A percentile compares a stretch with the other conserved stretches of the same genome.
phyloP scores from a whole-genome alignment of 2,797 vertebrate genomes.

The Crotalus adamanteus region DNA sequence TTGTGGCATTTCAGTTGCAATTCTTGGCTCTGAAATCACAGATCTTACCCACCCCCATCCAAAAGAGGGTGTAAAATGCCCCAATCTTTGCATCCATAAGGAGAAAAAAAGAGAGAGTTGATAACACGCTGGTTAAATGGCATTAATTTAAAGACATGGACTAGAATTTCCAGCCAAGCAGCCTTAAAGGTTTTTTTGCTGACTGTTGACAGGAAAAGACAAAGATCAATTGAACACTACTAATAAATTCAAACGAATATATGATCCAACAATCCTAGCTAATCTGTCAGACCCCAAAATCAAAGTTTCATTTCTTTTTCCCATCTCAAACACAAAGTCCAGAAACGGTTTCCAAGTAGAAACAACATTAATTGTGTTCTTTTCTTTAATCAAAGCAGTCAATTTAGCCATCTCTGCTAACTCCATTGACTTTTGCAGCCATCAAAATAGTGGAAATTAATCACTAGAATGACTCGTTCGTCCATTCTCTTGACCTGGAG shows the following conservation, averaged over 20 bases:
- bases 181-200: neutral
- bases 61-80: neutral
- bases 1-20: constrained; percentile 19
- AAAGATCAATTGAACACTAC: neutral
- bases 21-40: constrained; percentile 13
- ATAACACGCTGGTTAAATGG: neutral
- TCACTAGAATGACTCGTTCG: neutral
- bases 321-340: neutral
- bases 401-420: neutral
- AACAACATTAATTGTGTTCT: neutral
- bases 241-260: neutral
- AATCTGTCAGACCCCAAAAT: too few relatives aligned
- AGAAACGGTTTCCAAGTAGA: neutral
- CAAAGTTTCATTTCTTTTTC: neutral
- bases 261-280: neutral
- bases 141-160: neutral
- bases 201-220: neutral
- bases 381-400: neutral
- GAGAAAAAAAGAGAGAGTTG: neutral
- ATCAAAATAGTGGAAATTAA: neutral
- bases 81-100: neutral
- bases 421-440: neutral
- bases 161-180: neutral
- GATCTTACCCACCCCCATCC: neutral
- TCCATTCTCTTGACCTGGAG: neutral